Conservation (phyloP, 2,113 vertebrate genomes). For the Arizona elegans region DNA sequence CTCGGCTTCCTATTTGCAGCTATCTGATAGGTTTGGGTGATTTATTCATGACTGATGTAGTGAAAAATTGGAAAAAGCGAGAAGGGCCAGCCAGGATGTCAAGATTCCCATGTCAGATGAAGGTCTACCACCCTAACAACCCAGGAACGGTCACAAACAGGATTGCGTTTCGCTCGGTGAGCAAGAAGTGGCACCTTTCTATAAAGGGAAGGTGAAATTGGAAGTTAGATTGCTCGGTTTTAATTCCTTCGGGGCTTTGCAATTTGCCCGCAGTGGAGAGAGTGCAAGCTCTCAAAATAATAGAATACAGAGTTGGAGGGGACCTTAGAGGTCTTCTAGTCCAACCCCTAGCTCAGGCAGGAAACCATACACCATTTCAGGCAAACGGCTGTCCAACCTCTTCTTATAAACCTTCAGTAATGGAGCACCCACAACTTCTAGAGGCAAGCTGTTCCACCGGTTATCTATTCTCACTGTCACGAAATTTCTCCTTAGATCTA, state of each 20-base stretch:
- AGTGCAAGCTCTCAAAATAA: background rate
- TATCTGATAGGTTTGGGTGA: constrained; percentile 66
- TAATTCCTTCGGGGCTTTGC: background rate
- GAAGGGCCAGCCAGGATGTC: constrained; percentile 45
- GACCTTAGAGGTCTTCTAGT: background rate
- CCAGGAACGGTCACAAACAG: constrained; percentile 42
- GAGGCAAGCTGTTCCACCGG: no score
- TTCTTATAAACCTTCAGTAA: no score
- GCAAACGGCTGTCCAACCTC: no score
- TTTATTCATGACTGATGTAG: constrained; percentile 70
- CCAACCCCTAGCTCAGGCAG: no score
- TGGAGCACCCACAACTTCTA: no score
- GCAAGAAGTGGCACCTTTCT: constrained; percentile 47
- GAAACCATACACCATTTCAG: no score
- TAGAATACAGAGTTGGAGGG: background rate
- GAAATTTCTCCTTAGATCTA: no score
- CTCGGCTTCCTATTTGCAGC: constrained; percentile 62
- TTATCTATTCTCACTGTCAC: no score
- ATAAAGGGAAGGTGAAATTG: constrained; percentile 52
- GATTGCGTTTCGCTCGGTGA: constrained; percentile 49
- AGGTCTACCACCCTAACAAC: constrained; percentile 52
- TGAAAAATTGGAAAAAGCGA: constrained; percentile 71
- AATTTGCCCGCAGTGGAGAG: background rate
- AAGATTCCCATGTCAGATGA: constrained; percentile 59
- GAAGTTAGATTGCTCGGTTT: background rate